Percentiles rank a stretch among this genome's conserved stretches.
Conservation (phyloP, 2,888 invertebrate genomes). For the Bombylius discolor region DNA sequence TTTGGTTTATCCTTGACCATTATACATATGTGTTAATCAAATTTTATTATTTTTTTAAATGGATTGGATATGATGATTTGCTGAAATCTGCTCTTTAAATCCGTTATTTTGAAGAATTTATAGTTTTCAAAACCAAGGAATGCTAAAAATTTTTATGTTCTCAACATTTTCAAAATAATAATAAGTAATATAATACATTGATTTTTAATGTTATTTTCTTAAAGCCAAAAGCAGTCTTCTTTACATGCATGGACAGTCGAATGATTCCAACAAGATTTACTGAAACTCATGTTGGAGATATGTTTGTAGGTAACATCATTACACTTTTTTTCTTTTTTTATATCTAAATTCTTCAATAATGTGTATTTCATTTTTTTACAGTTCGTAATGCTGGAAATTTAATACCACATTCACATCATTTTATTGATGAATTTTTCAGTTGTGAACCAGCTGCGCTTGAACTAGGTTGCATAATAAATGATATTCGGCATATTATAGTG, state of each 20-base stretch:
- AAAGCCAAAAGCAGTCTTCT: slow-evolving; percentile 92
- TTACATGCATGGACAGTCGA: slow-evolving; percentile 96
- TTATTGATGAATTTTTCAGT: slow-evolving; percentile 73
- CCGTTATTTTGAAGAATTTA: too few relatives aligned
- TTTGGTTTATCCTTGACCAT: too few relatives aligned
- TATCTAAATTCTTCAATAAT: slow-evolving; percentile 1
- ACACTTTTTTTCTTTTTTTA: slow-evolving; percentile 1
- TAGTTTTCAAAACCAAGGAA: too few relatives aligned
- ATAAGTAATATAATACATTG: too few relatives aligned
- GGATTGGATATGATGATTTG: too few relatives aligned
- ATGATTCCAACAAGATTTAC: slow-evolving; percentile 94
- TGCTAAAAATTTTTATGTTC: too few relatives aligned
- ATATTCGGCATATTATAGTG: slow-evolving; percentile 83
- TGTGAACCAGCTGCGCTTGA: slow-evolving; percentile 95
- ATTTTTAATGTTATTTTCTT: slow-evolving; percentile 23
- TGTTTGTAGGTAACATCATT: slow-evolving; percentile 73
- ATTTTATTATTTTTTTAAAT: too few relatives aligned
- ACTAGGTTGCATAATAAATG: slow-evolving; percentile 82
- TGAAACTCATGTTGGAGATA: slow-evolving; percentile 90
- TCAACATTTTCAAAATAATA: too few relatives aligned
- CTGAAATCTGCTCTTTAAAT: too few relatives aligned
- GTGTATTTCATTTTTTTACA: slow-evolving; percentile 33
- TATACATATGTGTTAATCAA: too few relatives aligned
- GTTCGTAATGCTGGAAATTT: slow-evolving; percentile 95
- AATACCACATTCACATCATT: slow-evolving; percentile 82